Conservation (phyloP, 2,113 vertebrate species). For the Mustela lutreola region DNA sequence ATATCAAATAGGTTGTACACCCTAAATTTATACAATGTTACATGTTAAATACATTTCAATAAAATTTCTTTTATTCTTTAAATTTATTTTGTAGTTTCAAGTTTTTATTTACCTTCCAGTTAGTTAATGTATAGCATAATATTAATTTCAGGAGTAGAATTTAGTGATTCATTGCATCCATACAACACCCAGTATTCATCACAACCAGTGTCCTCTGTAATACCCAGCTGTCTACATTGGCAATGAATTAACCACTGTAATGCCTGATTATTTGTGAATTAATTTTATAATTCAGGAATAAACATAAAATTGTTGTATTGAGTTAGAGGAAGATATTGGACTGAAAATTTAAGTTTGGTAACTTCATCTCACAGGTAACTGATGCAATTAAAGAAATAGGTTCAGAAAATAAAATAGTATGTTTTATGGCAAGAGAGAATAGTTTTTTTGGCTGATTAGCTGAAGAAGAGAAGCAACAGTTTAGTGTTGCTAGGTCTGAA, state of each 20-base stretch:
- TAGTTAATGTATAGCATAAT: background rate
- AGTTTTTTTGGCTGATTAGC: background rate
- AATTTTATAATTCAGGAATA: background rate
- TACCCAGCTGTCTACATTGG: background rate
- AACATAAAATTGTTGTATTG: background rate
- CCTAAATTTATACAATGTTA: background rate
- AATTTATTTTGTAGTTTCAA: background rate
- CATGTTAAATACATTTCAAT: background rate
- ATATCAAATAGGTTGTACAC: background rate
- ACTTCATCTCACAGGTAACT: background rate
- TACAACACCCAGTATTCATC: background rate
- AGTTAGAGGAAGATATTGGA: background rate
- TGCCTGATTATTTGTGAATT: background rate
- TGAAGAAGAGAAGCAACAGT: background rate
- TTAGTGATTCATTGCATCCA: background rate
- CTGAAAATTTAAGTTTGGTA: background rate
- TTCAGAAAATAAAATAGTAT: background rate
- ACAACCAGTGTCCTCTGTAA: background rate
- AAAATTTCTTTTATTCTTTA: background rate
- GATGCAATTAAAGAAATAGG: background rate
- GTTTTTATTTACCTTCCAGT: background rate
- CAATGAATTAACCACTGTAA: background rate
- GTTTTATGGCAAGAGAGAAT: background rate
- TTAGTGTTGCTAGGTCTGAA: background rate
- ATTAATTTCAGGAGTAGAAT: background rate